phyloP scores from a whole-genome alignment of 92 coral and sea anemone species.

The Virgularia gustaviana region DNA sequence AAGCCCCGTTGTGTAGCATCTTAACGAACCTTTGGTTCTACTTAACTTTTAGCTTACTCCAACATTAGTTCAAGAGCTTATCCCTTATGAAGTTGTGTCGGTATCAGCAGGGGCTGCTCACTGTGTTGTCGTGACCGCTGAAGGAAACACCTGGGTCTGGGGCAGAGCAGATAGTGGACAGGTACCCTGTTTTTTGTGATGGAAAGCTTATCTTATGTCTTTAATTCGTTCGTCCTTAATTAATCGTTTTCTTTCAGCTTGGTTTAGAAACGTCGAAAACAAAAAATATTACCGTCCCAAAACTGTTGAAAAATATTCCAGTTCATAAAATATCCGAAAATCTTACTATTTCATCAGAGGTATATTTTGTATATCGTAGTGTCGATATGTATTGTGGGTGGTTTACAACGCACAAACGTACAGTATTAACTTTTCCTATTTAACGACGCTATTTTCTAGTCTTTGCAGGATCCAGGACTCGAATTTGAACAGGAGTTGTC shows the following conservation, averaged over 20 bases:
- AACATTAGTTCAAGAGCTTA: conserved; percentile 62
- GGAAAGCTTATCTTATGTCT: background rate
- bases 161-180: conserved; percentile 97
- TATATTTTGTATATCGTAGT: background rate
- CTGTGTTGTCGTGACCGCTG: conserved; percentile 85
- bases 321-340: conserved; percentile 55
- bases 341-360: conserved; percentile 69
- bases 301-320: conserved; percentile 69
- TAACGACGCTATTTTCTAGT: background rate
- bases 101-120: conserved; percentile 92
- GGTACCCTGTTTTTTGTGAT: conserved; percentile 60
- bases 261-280: conserved; percentile 18
- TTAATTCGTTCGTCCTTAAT: background rate
- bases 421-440: too few species aligned
- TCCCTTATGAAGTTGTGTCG: conserved; percentile 49
- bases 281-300: conserved; percentile 66
- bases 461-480: conserved; percentile 49
- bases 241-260: conserved; percentile 13
- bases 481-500: conserved; percentile 92
- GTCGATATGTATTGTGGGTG: background rate
- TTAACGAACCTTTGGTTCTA: too few species aligned
- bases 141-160: conserved; percentile 84
- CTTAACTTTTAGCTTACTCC: conserved; percentile 63
- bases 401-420: too few species aligned
- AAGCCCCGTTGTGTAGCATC: too few species aligned